Evolutionary conservation across 2,797 vertebrate species (phyloP).

Genomic region (Coreius guichenoti): DNA sequence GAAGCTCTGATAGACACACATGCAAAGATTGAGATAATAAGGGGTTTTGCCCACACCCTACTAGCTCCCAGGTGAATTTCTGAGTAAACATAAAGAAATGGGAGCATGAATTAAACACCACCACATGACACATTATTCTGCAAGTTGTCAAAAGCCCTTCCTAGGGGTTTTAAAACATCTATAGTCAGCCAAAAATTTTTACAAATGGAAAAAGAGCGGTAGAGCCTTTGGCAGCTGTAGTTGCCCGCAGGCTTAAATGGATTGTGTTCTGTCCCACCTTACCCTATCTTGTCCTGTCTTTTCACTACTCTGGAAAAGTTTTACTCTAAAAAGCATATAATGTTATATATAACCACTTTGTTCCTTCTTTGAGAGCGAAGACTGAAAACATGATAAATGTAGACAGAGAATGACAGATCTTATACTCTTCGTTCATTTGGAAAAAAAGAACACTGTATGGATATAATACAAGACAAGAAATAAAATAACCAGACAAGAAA

Average conservation of each 20-base stretch:
- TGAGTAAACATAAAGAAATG: conserved; percentile 31
- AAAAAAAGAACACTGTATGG: neutral
- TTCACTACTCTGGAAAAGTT: neutral
- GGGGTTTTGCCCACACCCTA: neutral
- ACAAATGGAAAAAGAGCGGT: conserved; percentile 23
- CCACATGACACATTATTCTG: conserved; percentile 29
- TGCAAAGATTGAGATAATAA: conserved; percentile 23
- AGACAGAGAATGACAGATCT: neutral
- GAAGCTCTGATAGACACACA: neutral
- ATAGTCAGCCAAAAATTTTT: conserved; percentile 28
- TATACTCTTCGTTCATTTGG: neutral
- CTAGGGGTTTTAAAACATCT: conserved; percentile 26
- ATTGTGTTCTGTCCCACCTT: conserved; percentile 25
- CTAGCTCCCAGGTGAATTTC: conserved; percentile 21
- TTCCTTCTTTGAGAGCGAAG: conserved; percentile 1
- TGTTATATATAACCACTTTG: neutral
- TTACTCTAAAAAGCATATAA: neutral
- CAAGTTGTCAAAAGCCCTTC: conserved; percentile 31
- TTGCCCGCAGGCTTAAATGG: conserved; percentile 12
- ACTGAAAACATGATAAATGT: neutral
- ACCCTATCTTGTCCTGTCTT: neutral
- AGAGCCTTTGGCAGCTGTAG: conserved; percentile 25
- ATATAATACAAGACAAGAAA: conserved; percentile 24
- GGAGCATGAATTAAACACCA: conserved; percentile 34
- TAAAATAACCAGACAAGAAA: conserved; percentile 4